Evolutionary conservation across 2,888 invertebrate species (phyloP).

Genomic region (Sycophila texana): DNA sequence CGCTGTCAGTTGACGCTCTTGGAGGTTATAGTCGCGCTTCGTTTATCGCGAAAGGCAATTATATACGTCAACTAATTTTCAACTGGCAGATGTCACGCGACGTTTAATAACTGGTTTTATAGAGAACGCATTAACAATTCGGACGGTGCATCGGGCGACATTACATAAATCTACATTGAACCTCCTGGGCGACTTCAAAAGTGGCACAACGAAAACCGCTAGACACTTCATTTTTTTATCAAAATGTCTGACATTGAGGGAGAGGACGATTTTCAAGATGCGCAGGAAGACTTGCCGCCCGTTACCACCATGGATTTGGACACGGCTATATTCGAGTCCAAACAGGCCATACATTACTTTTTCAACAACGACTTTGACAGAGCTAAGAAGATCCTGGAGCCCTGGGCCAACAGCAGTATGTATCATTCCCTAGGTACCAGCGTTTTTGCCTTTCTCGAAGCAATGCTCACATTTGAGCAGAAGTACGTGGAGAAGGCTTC

Average conservation of each 20-base stretch:
- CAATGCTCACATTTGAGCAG: constrained; percentile 93
- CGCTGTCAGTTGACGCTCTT: no score
- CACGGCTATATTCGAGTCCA: constrained; percentile 85
- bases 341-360: constrained; percentile 89
- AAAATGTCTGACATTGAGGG: constrained; percentile 71
- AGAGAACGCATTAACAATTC: no score
- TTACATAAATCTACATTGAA: no score
- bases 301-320: constrained; percentile 80
- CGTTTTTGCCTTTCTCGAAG: constrained; percentile 93
- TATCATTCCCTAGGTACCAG: constrained; percentile 94
- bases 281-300: constrained; percentile 75
- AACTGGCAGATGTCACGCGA: no score
- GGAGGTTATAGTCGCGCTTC: no score
- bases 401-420: constrained; percentile 89
- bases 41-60: no score
- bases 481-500: constrained; percentile 85
- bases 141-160: no score
- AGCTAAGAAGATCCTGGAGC: constrained; percentile 87
- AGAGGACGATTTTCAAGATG: constrained; percentile 78
- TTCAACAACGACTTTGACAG: constrained; percentile 93
- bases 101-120: no score
- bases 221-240: background rate
- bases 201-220: no score
- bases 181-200: no score
- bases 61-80: no score